A percentile compares a stretch with the other conserved stretches of the same genome.
Evolutionary conservation across 2,888 invertebrate species (phyloP).

Genomic region (Idaea dimidiata): DNA sequence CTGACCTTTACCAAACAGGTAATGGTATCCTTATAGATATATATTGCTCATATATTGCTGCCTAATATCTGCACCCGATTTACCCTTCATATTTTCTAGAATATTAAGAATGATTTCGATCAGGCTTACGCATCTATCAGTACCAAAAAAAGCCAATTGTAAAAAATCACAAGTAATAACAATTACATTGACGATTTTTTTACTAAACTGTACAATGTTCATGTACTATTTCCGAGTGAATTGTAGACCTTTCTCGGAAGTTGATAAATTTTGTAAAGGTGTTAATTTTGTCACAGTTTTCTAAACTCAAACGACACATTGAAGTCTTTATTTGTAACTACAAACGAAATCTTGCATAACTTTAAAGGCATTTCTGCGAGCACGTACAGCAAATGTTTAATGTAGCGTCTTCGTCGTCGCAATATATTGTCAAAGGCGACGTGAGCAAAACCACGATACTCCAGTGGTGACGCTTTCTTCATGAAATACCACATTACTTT

Average conservation of each 20-base stretch:
- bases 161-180: no score
- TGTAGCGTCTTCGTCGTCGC: conserved; percentile 22
- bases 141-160: no score
- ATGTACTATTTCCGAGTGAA: no score
- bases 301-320: conserved; percentile 14
- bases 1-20: conserved; percentile 27
- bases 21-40: conserved; percentile 13
- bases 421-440: conserved; percentile 27
- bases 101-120: not conserved
- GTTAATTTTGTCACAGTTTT: conserved; percentile 8
- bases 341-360: conserved; percentile 26
- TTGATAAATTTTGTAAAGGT: not conserved
- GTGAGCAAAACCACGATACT: conserved; percentile 21
- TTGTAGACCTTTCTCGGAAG: no score
- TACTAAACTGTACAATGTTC: no score
- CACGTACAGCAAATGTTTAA: conserved; percentile 31
- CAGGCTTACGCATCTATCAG: no score
- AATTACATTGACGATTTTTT: no score
- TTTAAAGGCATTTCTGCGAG: conserved; percentile 27
- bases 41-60: conserved; percentile 20
- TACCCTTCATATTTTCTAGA: conserved; percentile 10
- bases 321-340: conserved; percentile 25
- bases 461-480: conserved; percentile 29
- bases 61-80: conserved; percentile 9
- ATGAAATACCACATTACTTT: conserved; percentile 22